Percentiles rank a stretch among this genome's conserved stretches.
phyloP scores from a whole-genome alignment of 2,888 invertebrate genomes.

The Suillia variegata region DNA sequence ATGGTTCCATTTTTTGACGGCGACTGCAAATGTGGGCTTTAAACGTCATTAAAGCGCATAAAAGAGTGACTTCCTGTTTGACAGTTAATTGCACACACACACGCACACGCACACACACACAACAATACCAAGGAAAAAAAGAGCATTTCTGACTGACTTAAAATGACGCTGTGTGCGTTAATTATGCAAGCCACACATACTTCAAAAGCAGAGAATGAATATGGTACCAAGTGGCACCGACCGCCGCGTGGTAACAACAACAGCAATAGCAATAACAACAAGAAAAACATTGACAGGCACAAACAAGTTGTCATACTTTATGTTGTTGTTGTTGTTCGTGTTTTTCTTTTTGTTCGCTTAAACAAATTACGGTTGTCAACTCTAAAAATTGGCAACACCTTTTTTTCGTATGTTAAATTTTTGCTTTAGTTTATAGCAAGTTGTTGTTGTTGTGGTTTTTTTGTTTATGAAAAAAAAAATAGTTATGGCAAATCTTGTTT shows the following conservation, averaged over 20 bases:
- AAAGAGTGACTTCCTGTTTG: slow-evolving; percentile 17
- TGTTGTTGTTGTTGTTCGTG: slow-evolving; percentile 1
- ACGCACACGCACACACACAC: background rate
- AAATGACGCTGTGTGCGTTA: background rate
- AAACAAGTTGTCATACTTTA: slow-evolving; percentile 20
- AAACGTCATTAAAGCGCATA: background rate
- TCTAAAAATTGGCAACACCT: background rate
- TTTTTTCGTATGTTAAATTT: background rate
- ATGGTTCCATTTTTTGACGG: background rate
- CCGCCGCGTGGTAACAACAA: background rate
- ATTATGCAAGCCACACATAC: background rate
- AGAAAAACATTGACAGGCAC: background rate
- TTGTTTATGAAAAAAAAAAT: too few relatives aligned
- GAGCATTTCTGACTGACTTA: too few relatives aligned
- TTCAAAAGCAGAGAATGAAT: too few relatives aligned
- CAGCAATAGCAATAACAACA: slow-evolving; percentile 13
- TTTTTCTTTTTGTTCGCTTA: background rate
- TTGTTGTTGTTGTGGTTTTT: too few relatives aligned
- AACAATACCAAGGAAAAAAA: background rate
- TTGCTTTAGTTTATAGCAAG: too few relatives aligned
- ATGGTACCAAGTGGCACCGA: slow-evolving; percentile 5
- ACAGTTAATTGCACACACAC: slow-evolving; percentile 10
- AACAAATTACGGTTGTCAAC: background rate
- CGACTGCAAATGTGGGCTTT: slow-evolving; percentile 18
- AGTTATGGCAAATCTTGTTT: too few relatives aligned